Evolutionary conservation across 2,797 vertebrate species (phyloP).

Genomic region (Pseudomugil tenellus): DNA sequence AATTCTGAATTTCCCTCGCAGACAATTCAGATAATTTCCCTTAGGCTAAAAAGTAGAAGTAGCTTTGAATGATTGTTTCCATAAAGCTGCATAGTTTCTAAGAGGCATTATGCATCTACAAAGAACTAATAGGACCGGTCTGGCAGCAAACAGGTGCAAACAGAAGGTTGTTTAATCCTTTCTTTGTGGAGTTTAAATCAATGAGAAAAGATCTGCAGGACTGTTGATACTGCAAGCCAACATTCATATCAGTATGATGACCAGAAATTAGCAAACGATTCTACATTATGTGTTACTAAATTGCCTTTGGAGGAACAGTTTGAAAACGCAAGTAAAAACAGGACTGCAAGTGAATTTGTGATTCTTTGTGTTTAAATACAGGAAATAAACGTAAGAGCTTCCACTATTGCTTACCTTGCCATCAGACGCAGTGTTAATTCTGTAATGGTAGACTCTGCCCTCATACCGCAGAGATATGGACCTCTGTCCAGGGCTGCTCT

Average conservation of each 20-base stretch:
- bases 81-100: not conserved
- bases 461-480: conserved; percentile 99
- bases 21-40: not conserved
- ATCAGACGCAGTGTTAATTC: conserved; percentile 95
- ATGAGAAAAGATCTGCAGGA: conserved; percentile 4
- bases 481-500: conserved; percentile 97
- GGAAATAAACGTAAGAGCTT: not conserved
- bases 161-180: conserved; percentile 25
- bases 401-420: conserved; percentile 87
- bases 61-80: not conserved
- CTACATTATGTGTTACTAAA: conserved; percentile 5
- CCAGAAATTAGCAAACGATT: not conserved
- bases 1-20: not conserved
- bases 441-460: conserved; percentile 98
- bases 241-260: conserved; percentile 9
- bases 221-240: conserved; percentile 4
- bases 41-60: not conserved
- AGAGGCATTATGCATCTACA: not conserved
- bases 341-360: not conserved
- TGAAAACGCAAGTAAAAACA: not conserved
- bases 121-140: not conserved
- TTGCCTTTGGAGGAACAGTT: not conserved
- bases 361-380: not conserved
- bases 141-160: not conserved
- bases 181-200: conserved; percentile 1